These are phyloP conservation scores for Xanthorhoe designata DNA, from an alignment of 2,888 invertebrate species.

Conservation along the genomic window DNA sequence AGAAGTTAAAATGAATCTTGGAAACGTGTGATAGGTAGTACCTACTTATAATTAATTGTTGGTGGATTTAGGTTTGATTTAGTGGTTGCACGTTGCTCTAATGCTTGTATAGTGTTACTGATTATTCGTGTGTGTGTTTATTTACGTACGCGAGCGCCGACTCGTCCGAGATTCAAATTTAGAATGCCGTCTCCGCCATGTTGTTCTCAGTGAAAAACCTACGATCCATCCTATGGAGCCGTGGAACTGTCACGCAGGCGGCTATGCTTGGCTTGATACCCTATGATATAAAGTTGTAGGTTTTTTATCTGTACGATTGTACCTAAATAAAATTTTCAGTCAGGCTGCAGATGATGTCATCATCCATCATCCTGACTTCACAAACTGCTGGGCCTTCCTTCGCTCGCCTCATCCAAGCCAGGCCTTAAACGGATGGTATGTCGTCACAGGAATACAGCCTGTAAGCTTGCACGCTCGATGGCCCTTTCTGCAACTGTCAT, in stretches of 20 bases:
- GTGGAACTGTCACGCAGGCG: constrained; percentile 65
- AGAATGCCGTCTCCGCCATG: constrained; percentile 85
- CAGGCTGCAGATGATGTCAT: no score
- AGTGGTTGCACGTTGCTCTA: constrained; percentile 65
- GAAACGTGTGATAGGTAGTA: constrained; percentile 32
- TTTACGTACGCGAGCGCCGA: constrained; percentile 86
- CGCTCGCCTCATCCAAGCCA: no score
- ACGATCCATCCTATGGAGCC: constrained; percentile 74
- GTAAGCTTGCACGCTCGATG: no score
- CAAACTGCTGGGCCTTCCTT: no score
- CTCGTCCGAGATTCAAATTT: constrained; percentile 86
- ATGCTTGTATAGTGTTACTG: constrained; percentile 82
- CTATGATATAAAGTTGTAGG: no score
- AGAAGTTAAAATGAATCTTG: constrained; percentile 24
- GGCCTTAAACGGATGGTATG: no score
- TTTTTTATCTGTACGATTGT: no score
- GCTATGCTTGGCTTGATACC: constrained; percentile 35
- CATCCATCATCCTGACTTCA: no score
- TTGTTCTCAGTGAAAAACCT: constrained; percentile 83
- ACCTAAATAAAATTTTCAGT: neutral
- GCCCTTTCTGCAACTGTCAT: no score
- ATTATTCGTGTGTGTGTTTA: constrained; percentile 84
- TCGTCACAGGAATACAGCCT: no score
- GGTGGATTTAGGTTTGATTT: constrained; percentile 53
- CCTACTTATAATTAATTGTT: constrained; percentile 50